These are phyloP conservation scores for Malurus leucopterus DNA, from an alignment of 2,797 vertebrate genomes.

Conservation along the genomic window DNA sequence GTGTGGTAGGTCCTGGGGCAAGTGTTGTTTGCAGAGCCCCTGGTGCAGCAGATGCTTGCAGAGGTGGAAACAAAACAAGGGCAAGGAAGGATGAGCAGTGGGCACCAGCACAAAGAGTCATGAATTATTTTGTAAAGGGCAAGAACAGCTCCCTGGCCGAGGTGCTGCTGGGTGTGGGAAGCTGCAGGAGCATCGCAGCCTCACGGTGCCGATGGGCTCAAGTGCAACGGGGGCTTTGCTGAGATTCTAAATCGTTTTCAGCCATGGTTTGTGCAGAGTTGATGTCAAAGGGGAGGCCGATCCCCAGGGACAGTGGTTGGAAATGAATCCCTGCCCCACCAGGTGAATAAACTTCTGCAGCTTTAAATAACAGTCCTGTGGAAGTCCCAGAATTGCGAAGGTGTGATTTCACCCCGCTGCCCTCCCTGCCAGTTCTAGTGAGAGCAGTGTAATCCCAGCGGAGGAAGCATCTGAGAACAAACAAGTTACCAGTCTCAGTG, in stretches of 20 bases:
- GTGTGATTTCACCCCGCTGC: neutral
- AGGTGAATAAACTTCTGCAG: neutral
- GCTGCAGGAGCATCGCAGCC: neutral
- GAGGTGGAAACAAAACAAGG: neutral
- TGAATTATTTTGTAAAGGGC: neutral
- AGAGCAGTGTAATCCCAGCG: neutral
- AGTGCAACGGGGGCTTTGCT: neutral
- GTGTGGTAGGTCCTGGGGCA: accelerated
- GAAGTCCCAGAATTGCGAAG: neutral
- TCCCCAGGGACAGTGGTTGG: neutral
- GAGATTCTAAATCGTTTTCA: neutral
- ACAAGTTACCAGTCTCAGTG: neutral
- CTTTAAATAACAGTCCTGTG: neutral
- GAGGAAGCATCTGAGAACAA: neutral
- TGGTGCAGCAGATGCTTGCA: neutral
- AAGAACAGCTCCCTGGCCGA: accelerated
- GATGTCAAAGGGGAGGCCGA: neutral
- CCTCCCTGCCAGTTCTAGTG: neutral
- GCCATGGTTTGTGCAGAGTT: neutral
- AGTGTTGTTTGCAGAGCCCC: neutral
- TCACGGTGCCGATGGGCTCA: accelerated
- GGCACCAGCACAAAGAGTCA: neutral
- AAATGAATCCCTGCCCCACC: neutral
- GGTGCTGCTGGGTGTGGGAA: neutral
- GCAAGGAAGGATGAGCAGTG: neutral